Base-by-base conservation (phyloP, 2,888 invertebrate species). In the Xanthorhoe designata region DNA sequence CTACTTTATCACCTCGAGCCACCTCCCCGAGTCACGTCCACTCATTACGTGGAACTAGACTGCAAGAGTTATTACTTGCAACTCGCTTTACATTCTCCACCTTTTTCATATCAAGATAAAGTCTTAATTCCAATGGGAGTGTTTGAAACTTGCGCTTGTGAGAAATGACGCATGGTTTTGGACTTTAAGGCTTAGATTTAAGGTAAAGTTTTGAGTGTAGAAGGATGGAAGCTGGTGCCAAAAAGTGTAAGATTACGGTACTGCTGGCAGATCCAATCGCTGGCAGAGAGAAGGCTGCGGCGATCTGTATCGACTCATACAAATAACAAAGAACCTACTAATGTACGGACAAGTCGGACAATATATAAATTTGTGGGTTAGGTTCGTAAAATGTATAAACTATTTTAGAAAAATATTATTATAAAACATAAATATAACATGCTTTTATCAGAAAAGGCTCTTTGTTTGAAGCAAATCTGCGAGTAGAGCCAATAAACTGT, bases 21-120 rank as follows among this genome's bases (percentile, higher is more conserved):
- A 51, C 62, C 61, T 52, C 42, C 59, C 54, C 59, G 61, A 64
- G 68, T 69, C 73, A 73, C 73, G 73, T 72, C 72, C 67, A 66
- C 73, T 74, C 72, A 73, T 73, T 73, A 71, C 74, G 60, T 69
- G 68, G 57, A 67, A 53, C 69, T 67, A 67, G 66, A 63, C 61
- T 66, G 66, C 66, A 56, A 68, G 66, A 74, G 56, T 70, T 69
- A 74, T 72, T 60, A 32, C 69, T 38, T 13, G 6, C 35, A 8
- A 8, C 19, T 0, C 2, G 10, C 60, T 2, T 6, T 0, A 42
- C 19, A 56, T 45, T 49, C 24, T 35, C 9, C 24, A 55, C 52
- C 18, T 13, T 52, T 35, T 10, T 15, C 10, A 17, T 4, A 13
- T 2, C 6, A n/a, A 2, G 0, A 0, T 38, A 67, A n/a, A 63